A percentile compares a stretch with the other conserved stretches of the same genome.
Evolutionary conservation across 2,113 vertebrate genomes (phyloP).

Genomic region (Amphilophus citrinellus): DNA sequence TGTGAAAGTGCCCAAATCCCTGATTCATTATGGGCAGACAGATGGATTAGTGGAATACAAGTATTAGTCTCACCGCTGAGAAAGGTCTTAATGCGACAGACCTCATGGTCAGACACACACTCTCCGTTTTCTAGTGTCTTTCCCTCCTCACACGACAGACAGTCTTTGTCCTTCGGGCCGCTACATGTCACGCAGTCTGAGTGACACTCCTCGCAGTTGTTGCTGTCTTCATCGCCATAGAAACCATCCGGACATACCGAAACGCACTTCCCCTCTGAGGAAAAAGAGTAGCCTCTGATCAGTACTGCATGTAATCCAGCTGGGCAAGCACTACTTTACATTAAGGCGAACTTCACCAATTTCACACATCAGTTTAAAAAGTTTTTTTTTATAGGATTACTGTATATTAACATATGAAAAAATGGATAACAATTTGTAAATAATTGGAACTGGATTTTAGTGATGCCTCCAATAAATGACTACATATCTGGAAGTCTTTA

Average conservation of each 20-base stretch:
- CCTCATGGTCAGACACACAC: constrained; percentile 76
- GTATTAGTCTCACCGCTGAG: constrained; percentile 82
- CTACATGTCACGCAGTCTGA: constrained; percentile 82
- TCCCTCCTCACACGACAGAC: constrained; percentile 77
- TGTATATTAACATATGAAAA: neutral
- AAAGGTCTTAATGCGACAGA: constrained; percentile 73
- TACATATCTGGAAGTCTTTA: neutral
- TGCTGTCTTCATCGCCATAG: constrained; percentile 80
- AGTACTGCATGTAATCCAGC: neutral
- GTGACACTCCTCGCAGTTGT: constrained; percentile 89
- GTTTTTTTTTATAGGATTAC: neutral
- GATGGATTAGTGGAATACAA: constrained; percentile 57
- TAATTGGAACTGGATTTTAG: no score
- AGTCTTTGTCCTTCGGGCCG: constrained; percentile 79
- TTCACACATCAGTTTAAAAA: constrained; percentile 3
- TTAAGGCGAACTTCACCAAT: neutral
- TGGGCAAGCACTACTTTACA: neutral
- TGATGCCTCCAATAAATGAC: neutral
- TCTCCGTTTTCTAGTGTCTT: constrained; percentile 67
- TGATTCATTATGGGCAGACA: constrained; percentile 67
- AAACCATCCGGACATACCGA: constrained; percentile 73
- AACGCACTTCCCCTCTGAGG: constrained; percentile 78
- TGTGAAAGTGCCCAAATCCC: constrained; percentile 70
- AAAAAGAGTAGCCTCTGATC: neutral
- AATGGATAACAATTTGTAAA: neutral